Base-by-base conservation (phyloP, 2,113 vertebrate genomes). In the Arothron firmamentum region DNA sequence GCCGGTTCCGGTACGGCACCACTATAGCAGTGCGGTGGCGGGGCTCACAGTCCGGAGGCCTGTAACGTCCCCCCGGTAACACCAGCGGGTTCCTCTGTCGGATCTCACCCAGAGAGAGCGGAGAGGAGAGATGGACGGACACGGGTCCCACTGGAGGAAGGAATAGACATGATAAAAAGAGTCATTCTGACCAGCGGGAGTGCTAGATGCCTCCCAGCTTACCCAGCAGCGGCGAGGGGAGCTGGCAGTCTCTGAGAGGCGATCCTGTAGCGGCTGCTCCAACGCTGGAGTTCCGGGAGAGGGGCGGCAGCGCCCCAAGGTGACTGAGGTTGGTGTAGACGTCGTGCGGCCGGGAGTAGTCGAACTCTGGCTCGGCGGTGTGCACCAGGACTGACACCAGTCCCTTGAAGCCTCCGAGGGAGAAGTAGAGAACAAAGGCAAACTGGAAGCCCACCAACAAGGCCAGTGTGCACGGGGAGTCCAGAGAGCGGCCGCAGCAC, bases 301-400 rank as follows among this genome's bases (percentile, higher is more conserved):
- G 87, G 6, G 81, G 88, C 38, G 90, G 88, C 0, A 87, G 86
- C 0, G 59, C 81, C 54, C 59, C 78, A 21, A 93, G 74, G 2
- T 90, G 93, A 85, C 93, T 96, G 74, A 98, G 92, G 88, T 98
- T 98, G 67, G 91, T 91, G 85, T 98, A 98, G 48, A 98, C 94
- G 12, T 98, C 95, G 11, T 92, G 95, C 4, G 93, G 93, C 3
- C 91, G 93, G 18, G 94, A 93, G 68, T 97, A 98, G 68, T 98
- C 95, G 52, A 96, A 93, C 41, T 87, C 85, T 0, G 93, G 93
- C 41, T 91, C 92, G 10, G 88, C 66, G 19, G 92, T 85, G 71
- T 93, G 93, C 10, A 92, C 92, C 67, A 98, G 90, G 0, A 97
- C 92, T 2, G 94, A 92, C 38, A 93, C 93, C 42, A 98, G 87